Evolutionary conservation across 2,797 vertebrate species (phyloP), one percentile per base, ranked within the genome.

Genomic region (Trachurus trachurus): DNA sequence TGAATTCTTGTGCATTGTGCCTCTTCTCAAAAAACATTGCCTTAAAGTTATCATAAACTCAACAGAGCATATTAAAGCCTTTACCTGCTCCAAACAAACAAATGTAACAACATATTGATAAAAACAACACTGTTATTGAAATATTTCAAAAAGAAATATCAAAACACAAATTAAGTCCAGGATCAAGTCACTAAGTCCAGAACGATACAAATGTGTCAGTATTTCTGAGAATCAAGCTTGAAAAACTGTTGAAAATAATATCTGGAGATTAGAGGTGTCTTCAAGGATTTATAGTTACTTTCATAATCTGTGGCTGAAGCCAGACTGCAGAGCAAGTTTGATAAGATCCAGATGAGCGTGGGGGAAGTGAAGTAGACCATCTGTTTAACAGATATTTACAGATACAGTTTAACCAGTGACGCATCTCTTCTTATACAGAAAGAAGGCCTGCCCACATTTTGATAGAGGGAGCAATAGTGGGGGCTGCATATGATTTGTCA

Each of bases 291-390:
- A 16, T 39, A 26, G 60, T 40, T 12, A 19, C n/a, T 68, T 67
- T 2, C 19, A 13, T 34, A 29, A 39, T 67, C 29, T 54, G 9
- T n/a, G 2, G 22, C 22, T 68, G 6, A 34, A 17, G 21, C 29
- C 29, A 34, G 58, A 54, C 21, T 61, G 22, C 37, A 42, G 26
- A 34, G 26, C 9, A n/a, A 29, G 56, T 60, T 5, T 60, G 66
- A 81, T 73, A 42, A 62, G 44, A 66, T 54, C 49, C 54, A 53
- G 76, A 73, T 49, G 13, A n/a, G 10, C 1, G 5, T 49, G 45
- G 44, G 52, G 69, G 50, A 67, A 19, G 31, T 34, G 15, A 59
- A 66, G 29, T 16, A 6, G 1, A n/a, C 50, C 31, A 29, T 65
- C 13, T 72, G 66, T 19, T 31, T 26, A 19, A 37, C 71, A 69